phyloP scores from a whole-genome alignment of 2,797 vertebrate species.

The Simalia tracyae region DNA sequence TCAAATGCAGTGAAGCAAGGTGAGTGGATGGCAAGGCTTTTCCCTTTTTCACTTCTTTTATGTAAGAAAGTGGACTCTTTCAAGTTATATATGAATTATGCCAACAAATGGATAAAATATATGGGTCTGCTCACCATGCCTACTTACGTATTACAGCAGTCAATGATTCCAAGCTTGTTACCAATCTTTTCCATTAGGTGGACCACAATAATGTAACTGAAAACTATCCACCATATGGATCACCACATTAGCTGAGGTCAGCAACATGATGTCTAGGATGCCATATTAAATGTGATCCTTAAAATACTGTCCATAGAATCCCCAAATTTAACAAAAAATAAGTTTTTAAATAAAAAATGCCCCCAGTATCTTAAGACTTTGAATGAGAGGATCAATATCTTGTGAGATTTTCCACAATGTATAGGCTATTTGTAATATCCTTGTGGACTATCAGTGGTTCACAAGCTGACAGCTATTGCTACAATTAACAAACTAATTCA shows the following conservation, averaged over 20 bases:
- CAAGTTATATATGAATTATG: not conserved
- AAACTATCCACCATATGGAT: not conserved
- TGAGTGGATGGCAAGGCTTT: not conserved
- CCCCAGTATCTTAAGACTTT: not conserved
- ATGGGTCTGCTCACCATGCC: not conserved
- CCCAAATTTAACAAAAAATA: not conserved
- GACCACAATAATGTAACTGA: not conserved
- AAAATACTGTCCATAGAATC: not conserved
- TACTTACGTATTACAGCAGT: not conserved
- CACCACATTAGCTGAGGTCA: not conserved
- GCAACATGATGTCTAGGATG: not conserved
- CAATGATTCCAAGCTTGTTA: not conserved
- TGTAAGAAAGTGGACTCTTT: not conserved
- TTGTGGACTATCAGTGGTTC: not conserved
- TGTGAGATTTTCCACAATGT: not conserved
- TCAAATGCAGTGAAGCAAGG: not conserved
- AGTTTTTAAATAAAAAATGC: not conserved
- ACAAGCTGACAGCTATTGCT: not conserved
- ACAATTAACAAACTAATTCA: not conserved
- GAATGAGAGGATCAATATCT: not conserved
- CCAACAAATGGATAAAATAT: not conserved
- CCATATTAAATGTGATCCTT: not conserved
- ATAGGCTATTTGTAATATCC: not conserved
- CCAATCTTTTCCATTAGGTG: not conserved
- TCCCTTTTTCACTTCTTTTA: not conserved